A percentile compares a stretch with the other conserved stretches of the same genome.
Evolutionary conservation across 1,140 invertebrate genomes (phyloP).

Genomic region (Tetramorium alpestre): DNA sequence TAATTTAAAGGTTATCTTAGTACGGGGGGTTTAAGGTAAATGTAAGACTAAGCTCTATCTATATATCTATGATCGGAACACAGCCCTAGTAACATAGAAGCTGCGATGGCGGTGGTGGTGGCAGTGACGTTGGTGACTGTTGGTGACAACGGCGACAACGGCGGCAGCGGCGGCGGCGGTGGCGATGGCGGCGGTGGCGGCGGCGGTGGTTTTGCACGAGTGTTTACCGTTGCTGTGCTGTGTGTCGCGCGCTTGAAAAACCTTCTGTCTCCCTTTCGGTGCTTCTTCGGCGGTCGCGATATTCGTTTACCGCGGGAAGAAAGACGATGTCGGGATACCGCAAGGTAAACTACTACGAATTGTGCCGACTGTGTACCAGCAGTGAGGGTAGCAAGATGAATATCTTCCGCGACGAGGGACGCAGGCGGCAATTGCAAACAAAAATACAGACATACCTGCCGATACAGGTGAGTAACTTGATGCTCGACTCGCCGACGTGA

Average conservation of each 20-base stretch:
- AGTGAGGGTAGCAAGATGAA: constrained; percentile 89
- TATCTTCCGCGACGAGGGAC: constrained; percentile 89
- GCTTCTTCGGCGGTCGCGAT: neutral
- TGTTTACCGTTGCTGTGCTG: constrained; percentile 44
- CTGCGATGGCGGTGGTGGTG: no score
- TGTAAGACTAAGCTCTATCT: no score
- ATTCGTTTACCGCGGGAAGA: constrained; percentile 75
- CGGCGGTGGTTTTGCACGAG: constrained; percentile 39
- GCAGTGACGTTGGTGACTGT: no score
- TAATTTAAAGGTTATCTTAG: no score
- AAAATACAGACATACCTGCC: constrained; percentile 89
- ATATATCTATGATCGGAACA: no score
- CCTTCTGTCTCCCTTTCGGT: neutral
- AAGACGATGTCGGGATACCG: constrained; percentile 88
- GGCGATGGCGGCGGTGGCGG: neutral
- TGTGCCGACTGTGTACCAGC: constrained; percentile 89
- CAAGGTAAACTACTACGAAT: constrained; percentile 90
- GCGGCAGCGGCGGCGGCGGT: no score
- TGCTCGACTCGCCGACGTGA: neutral
- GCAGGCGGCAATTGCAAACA: constrained; percentile 87
- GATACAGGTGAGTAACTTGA: constrained; percentile 85
- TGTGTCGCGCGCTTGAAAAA: constrained; percentile 38
- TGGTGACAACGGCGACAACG: neutral
- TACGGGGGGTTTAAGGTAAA: no score
- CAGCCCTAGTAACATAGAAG: no score